These are phyloP conservation scores for Tiphia femorata DNA, from an alignment of 2,888 invertebrate species.

Conservation along the genomic window DNA sequence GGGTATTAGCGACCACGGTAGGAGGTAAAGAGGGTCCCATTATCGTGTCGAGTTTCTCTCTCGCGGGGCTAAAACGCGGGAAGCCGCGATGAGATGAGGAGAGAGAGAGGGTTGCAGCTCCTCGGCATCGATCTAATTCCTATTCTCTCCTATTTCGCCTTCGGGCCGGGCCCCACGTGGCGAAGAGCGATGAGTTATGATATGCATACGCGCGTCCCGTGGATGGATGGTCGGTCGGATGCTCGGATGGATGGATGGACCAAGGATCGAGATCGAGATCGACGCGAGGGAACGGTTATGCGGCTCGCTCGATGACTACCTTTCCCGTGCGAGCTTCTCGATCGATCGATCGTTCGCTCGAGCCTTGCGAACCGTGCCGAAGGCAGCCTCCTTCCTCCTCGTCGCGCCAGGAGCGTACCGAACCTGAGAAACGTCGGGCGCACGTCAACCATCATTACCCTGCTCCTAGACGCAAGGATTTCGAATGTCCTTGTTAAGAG, in stretches of 20 bases:
- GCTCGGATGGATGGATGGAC: neutral
- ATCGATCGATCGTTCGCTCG: neutral
- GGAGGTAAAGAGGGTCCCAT: slow-evolving; percentile 25
- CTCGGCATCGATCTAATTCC: slow-evolving; percentile 3
- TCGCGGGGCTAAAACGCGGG: neutral
- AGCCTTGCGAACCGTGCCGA: too few species aligned
- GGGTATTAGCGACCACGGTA: slow-evolving; percentile 22
- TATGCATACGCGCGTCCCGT: slow-evolving; percentile 22
- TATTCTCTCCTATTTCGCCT: neutral
- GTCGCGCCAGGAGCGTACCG: neutral
- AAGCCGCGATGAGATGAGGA: too few species aligned
- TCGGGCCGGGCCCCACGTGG: neutral
- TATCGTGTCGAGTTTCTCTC: slow-evolving; percentile 23
- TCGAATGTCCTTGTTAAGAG: slow-evolving; percentile 38
- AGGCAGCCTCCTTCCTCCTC: too few species aligned
- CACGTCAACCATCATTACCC: slow-evolving; percentile 54
- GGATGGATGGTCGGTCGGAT: slow-evolving; percentile 16
- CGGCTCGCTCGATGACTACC: neutral
- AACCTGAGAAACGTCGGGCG: slow-evolving; percentile 32
- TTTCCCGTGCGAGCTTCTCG: slow-evolving; percentile 4
- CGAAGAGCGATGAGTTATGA: slow-evolving; percentile 42
- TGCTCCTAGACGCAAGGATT: slow-evolving; percentile 19
- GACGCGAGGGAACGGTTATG: too few species aligned
- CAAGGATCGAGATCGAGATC: neutral
- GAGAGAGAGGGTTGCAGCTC: too few species aligned